Conservation (phyloP, 2,797 vertebrate species). For the Varecia variegata region DNA sequence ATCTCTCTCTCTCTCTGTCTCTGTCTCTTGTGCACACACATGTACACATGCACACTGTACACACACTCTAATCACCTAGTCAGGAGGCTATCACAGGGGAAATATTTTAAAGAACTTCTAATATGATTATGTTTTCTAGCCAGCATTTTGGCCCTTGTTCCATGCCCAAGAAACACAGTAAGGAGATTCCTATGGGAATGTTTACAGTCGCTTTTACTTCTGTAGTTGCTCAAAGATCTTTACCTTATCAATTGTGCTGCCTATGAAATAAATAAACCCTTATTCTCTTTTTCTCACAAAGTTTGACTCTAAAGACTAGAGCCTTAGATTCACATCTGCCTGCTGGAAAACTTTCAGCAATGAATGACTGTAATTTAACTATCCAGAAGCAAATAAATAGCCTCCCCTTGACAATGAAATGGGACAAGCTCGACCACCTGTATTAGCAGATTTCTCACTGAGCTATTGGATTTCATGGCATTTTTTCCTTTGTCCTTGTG, state of each 20-base stretch:
- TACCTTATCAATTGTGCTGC: not conserved
- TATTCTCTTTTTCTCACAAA: not conserved
- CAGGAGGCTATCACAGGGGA: not conserved
- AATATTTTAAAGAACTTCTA: not conserved
- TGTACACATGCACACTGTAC: not conserved
- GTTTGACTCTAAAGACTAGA: not conserved
- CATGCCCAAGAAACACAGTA: not conserved
- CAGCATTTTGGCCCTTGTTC: not conserved
- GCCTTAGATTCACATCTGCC: constrained; percentile 36
- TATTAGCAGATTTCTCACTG: constrained; percentile 69
- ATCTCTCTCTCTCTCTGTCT: not conserved
- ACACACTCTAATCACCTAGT: not conserved
- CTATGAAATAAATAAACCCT: constrained; percentile 15
- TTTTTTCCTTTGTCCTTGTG: constrained; percentile 60
- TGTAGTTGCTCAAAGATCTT: not conserved
- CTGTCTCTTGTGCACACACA: not conserved
- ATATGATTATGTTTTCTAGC: not conserved
- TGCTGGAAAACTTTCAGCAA: constrained; percentile 57
- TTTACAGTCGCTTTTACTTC: not conserved
- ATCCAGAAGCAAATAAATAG: constrained; percentile 69
- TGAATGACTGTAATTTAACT: constrained; percentile 70
- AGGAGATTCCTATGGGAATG: not conserved
- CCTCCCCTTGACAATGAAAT: constrained; percentile 66
- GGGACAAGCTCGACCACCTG: constrained; percentile 56
- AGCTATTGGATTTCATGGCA: constrained; percentile 54